Base-by-base conservation (phyloP, 2,888 invertebrate genomes). In the Sphecodes monilicornis region DNA sequence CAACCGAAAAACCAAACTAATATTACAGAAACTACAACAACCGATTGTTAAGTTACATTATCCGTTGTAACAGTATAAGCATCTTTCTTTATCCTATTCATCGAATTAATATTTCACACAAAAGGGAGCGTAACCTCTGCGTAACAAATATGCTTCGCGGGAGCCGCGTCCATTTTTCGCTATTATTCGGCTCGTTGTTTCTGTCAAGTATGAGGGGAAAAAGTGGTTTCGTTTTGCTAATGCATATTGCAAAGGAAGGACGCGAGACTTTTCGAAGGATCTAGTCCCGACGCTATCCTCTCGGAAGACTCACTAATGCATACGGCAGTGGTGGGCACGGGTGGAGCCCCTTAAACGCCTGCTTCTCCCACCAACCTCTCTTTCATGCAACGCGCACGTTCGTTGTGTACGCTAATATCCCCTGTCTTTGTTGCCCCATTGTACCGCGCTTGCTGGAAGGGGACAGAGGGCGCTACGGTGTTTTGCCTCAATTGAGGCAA, bases 211-310 rank as follows among this genome's bases (percentile, higher is more conserved):
- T n/a, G 13, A 26, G 22, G 50, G 1, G 16, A 32, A 29, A 64
- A 18, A 6, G 4, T 6, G 8, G 16, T 29, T 57, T 57, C 5
- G 3, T 16, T 16, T 64, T 32, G 10, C 6, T 64, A 32, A 29
- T 6, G 64, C 64, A 66, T 29, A 29, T 13, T 29, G 29, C n/a
- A 66, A 66, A 66, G 32, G 18, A 22, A 66, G 1, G 22, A 18
- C 3, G 41, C 32, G 36, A 39, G 32, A 39, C 18, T 32, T 41
- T 50, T 22, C 50, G 50, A 50, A 50, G 50, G 22, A 50, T 22
- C 50, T 50, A 69, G 64, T 78, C 86, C 6, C 87, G 91, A 90
- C 90, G 92, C 89, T 90, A 88, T 91, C 86, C 85, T 77, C 86
- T 78, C 80, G 86, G 78, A 85, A 76, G 70, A 77, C 74, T 85